Evolutionary conservation across 2,113 vertebrate species (phyloP).

Genomic region (Ctenomys sociabilis): DNA sequence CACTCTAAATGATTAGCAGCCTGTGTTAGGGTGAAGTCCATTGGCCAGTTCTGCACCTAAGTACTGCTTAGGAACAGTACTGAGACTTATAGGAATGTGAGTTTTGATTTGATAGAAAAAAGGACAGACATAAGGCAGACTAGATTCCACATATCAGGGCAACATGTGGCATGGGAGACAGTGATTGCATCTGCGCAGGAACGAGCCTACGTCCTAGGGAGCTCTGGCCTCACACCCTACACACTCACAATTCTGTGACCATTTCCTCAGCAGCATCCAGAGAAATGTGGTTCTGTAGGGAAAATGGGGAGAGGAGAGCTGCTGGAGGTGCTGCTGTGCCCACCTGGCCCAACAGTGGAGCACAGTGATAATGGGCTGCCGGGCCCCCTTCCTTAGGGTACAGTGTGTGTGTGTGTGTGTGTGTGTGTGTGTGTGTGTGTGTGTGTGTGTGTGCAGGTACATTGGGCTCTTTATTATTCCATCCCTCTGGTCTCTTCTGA

Average conservation of each 20-base stretch:
- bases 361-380: rapidly evolving
- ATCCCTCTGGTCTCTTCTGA: neutral
- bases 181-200: neutral
- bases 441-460: rapidly evolving
- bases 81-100: neutral
- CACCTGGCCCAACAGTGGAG: neutral
- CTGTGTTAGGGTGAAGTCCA: neutral
- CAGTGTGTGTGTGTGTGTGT: neutral
- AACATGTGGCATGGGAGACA: rapidly evolving
- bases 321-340: rapidly evolving
- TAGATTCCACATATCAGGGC: neutral
- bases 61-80: too few relatives aligned
- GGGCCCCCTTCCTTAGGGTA: neutral
- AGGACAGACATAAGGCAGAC: neutral
- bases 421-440: too few relatives aligned
- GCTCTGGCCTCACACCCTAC: too few relatives aligned
- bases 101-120: neutral
- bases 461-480: neutral
- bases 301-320: rapidly evolving
- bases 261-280: neutral
- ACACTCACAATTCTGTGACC: rapidly evolving
- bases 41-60: neutral
- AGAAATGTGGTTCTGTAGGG: neutral
- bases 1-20: neutral
- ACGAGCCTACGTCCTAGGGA: neutral